Conservation (phyloP, 1,140 invertebrate species). For the Mactra quadrangularis region DNA sequence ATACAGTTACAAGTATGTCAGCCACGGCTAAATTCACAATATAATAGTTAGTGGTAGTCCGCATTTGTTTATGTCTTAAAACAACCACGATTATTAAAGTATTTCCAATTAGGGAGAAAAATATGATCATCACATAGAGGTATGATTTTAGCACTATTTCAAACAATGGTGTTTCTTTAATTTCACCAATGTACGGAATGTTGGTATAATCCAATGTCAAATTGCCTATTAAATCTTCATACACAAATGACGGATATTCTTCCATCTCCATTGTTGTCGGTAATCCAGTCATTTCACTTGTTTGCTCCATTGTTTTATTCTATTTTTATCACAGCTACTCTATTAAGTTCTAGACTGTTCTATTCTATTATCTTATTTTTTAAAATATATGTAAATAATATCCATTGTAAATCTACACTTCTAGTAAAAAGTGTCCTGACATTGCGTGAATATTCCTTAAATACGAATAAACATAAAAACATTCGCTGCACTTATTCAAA, state of each 20-base stretch:
- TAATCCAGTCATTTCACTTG: too few relatives aligned
- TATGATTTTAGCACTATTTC: slow-evolving; percentile 76
- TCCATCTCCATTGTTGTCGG: neutral
- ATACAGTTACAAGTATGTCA: slow-evolving; percentile 81
- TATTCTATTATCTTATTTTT: too few relatives aligned
- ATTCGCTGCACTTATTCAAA: too few relatives aligned
- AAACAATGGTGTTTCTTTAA: slow-evolving; percentile 53
- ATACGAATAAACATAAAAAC: too few relatives aligned
- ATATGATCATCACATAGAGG: slow-evolving; percentile 75
- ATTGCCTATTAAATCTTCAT: neutral
- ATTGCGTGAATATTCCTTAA: too few relatives aligned
- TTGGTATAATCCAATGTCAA: slow-evolving; percentile 31
- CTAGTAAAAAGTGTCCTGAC: too few relatives aligned
- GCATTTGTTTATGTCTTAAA: slow-evolving; percentile 69
- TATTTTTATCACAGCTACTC: too few relatives aligned
- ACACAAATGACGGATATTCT: neutral
- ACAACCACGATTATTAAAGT: slow-evolving; percentile 68
- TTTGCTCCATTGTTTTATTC: too few relatives aligned
- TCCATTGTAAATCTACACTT: too few relatives aligned
- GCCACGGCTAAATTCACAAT: slow-evolving; percentile 78
- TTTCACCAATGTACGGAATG: slow-evolving; percentile 46
- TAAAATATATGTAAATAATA: too few relatives aligned
- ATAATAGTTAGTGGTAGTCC: slow-evolving; percentile 77
- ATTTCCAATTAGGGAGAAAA: slow-evolving; percentile 71
- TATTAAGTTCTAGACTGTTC: too few relatives aligned